These are phyloP conservation scores for Cichlasoma orientale DNA, from an alignment of 2,797 vertebrate species.

Conservation along the genomic window DNA sequence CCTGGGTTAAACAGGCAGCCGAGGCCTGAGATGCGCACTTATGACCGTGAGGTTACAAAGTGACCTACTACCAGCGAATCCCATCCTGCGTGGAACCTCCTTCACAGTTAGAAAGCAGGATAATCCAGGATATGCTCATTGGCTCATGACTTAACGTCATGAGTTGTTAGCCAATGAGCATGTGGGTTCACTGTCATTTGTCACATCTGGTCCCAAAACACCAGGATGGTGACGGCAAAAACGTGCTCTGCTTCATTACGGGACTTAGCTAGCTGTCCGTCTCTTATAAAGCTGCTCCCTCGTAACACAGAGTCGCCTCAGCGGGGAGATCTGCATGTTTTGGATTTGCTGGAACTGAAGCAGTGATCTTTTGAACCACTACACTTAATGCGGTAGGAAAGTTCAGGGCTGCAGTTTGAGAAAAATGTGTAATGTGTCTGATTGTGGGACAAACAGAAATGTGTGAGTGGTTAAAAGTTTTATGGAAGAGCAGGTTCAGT, in stretches of 20 bases:
- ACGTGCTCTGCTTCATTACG: background rate
- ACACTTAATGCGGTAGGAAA: background rate
- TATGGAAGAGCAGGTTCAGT: rapidly evolving
- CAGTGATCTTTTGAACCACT: too few relatives aligned
- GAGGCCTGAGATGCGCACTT: background rate
- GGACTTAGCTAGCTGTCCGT: background rate
- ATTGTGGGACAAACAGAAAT: background rate
- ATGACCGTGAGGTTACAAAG: rapidly evolving
- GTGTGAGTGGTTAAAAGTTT: background rate
- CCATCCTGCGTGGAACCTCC: background rate
- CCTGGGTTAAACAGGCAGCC: too few relatives aligned
- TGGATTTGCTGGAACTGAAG: too few relatives aligned
- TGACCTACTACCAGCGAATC: background rate
- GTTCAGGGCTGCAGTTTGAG: background rate
- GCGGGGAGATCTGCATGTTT: too few relatives aligned
- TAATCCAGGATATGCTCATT: background rate
- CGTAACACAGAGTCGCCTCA: too few relatives aligned
- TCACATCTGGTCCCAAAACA: background rate
- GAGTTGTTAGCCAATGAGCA: background rate
- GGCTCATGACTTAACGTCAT: background rate
- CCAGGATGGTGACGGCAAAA: background rate
- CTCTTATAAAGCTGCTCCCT: background rate
- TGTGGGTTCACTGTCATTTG: background rate
- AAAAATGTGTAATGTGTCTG: background rate
- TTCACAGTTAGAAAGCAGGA: background rate